A percentile compares a stretch with the other conserved stretches of the same genome.
Evolutionary conservation across 2,888 invertebrate species (phyloP).

Genomic region (Marasmarcha lunaedactyla): DNA sequence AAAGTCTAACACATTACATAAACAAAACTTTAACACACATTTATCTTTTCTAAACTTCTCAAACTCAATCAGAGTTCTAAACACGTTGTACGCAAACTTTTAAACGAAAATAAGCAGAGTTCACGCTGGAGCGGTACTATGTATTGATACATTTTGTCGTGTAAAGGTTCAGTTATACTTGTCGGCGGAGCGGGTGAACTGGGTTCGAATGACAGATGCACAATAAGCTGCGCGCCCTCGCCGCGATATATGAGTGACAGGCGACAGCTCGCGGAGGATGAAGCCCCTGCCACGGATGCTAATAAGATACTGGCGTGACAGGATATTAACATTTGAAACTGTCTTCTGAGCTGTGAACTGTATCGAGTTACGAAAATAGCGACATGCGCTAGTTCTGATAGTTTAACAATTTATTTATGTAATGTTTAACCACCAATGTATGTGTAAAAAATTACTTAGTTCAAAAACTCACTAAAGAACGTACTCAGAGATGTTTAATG

Average conservation of each 20-base stretch:
- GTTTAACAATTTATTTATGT: no score
- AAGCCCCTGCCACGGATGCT: slow-evolving; percentile 28
- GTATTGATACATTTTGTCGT: background rate
- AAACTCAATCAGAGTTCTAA: slow-evolving; percentile 1
- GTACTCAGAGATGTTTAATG: no score
- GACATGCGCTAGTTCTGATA: background rate
- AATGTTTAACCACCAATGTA: no score
- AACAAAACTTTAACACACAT: no score
- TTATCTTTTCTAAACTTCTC: background rate
- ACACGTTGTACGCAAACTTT: background rate
- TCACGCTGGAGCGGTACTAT: background rate
- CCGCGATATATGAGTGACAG: slow-evolving; percentile 58
- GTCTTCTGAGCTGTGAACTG: background rate
- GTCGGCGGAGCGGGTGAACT: background rate
- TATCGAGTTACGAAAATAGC: background rate
- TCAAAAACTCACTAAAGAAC: no score
- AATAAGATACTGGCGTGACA: slow-evolving; percentile 26
- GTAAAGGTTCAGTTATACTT: background rate
- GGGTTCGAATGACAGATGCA: background rate
- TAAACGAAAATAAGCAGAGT: background rate
- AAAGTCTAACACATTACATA: no score
- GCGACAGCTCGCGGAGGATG: slow-evolving; percentile 27
- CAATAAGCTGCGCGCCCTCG: slow-evolving; percentile 38
- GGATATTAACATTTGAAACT: background rate
- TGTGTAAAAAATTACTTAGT: no score